These are phyloP conservation scores for Heliconius hewitsoni DNA, from an alignment of 1,140 invertebrate genomes.

Conservation along the genomic window DNA sequence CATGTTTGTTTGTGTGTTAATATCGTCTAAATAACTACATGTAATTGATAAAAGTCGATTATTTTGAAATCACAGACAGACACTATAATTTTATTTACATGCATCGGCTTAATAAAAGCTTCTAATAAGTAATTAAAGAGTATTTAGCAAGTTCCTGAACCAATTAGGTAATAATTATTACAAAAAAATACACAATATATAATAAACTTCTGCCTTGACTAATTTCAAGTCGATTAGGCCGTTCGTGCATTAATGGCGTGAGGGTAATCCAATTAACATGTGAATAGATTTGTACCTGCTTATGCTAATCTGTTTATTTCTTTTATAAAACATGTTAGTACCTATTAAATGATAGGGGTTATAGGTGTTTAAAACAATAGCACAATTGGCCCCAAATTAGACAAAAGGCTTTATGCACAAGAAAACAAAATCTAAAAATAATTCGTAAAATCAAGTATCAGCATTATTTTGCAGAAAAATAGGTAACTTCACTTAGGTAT, in stretches of 20 bases:
- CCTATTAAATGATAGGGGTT: background rate
- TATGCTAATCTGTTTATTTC: background rate
- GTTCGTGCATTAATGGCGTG: background rate
- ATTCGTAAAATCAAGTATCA: too few species aligned
- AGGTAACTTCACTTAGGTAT: conserved; percentile 17
- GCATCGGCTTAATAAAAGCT: too few species aligned
- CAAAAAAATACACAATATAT: too few species aligned
- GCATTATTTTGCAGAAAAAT: background rate
- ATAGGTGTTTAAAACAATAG: background rate
- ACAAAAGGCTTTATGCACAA: background rate
- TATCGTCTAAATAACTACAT: too few species aligned
- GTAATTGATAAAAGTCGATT: too few species aligned
- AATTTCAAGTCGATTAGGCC: background rate
- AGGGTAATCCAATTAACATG: background rate
- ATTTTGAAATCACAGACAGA: too few species aligned
- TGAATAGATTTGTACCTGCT: conserved; percentile 10
- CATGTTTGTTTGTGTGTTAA: too few species aligned
- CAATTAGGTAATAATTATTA: too few species aligned
- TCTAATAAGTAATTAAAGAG: too few species aligned
- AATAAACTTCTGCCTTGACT: background rate
- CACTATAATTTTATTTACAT: too few species aligned
- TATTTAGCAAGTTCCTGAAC: too few species aligned
- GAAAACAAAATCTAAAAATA: background rate
- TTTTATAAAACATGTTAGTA: background rate
- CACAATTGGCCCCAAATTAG: background rate